Percentiles rank a stretch among this genome's conserved stretches.
phyloP scores from a whole-genome alignment of 2,888 invertebrate genomes.

The Oligia latruncula region DNA sequence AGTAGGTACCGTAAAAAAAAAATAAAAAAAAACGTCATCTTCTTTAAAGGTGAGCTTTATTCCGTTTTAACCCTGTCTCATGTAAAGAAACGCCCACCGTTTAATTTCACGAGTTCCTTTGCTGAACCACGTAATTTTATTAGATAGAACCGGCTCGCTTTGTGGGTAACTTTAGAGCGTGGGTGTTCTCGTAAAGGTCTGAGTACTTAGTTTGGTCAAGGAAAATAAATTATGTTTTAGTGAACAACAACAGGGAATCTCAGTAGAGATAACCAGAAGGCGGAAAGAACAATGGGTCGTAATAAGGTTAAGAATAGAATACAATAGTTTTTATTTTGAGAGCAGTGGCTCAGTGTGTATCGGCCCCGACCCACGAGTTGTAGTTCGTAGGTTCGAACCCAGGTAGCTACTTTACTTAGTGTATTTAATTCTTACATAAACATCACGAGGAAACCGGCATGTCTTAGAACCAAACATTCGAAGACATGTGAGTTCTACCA shows the following conservation, averaged over 20 bases:
- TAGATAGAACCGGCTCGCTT: conserved; percentile 20
- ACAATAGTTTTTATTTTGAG: not conserved
- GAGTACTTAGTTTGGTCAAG: not conserved
- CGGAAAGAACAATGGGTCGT: not conserved
- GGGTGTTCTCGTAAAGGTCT: conserved; percentile 21
- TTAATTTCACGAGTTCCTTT: conserved; percentile 32
- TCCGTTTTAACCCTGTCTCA: conserved; percentile 15
- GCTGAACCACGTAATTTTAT: conserved; percentile 49
- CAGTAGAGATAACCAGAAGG: not conserved
- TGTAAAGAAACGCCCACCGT: conserved; percentile 42
- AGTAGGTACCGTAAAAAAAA: not conserved
- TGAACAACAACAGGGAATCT: not conserved
- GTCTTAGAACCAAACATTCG: no score
- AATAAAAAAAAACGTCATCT: not conserved
- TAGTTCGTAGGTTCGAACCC: no score
- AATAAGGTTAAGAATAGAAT: not conserved
- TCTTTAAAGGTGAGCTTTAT: conserved; percentile 2
- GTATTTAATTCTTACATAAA: no score
- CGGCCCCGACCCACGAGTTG: not conserved
- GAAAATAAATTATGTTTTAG: conserved; percentile 9
- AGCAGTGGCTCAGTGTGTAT: not conserved
- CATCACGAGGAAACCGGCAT: no score
- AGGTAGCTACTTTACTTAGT: no score
- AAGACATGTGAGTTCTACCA: no score
- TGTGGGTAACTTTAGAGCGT: conserved; percentile 22